A percentile compares a stretch with the other conserved stretches of the same genome.
Evolutionary conservation across 1,140 invertebrate species (phyloP).

Genomic region (Lethocerus indicus): DNA sequence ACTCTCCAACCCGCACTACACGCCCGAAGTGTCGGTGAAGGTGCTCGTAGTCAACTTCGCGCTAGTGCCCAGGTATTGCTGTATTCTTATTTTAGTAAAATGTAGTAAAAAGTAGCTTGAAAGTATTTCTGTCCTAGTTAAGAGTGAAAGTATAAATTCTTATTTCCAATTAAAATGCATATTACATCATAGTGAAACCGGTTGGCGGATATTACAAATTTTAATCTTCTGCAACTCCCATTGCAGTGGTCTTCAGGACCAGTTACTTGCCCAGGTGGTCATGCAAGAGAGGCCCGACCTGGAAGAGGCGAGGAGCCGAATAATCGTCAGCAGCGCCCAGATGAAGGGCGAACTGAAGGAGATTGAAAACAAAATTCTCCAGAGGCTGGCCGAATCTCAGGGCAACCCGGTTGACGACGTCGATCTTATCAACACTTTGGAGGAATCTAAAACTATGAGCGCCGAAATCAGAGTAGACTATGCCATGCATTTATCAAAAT

Average conservation of each 20-base stretch:
- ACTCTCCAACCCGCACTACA: slow-evolving; percentile 75
- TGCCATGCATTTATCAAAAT: too few species aligned
- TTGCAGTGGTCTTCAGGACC: slow-evolving; percentile 68
- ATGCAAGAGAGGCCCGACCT: slow-evolving; percentile 34
- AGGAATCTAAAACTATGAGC: slow-evolving; percentile 48
- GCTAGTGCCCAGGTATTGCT: slow-evolving; percentile 30
- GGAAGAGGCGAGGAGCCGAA: slow-evolving; percentile 40
- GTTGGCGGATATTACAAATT: too few species aligned
- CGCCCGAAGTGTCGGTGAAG: slow-evolving; percentile 78
- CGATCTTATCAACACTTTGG: slow-evolving; percentile 68
- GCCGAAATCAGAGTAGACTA: slow-evolving; percentile 46
- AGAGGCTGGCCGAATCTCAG: slow-evolving; percentile 63
- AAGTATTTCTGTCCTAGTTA: too few species aligned
- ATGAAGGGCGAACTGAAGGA: slow-evolving; percentile 62
- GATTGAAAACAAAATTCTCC: slow-evolving; percentile 80
- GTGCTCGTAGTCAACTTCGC: slow-evolving; percentile 86
- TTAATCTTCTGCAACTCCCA: too few species aligned
- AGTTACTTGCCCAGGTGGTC: slow-evolving; percentile 51
- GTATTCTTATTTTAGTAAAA: neutral
- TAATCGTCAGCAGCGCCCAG: slow-evolving; percentile 40
- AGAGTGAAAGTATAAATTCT: too few species aligned
- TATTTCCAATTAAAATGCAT: too few species aligned
- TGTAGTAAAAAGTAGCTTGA: too few species aligned
- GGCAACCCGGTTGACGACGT: slow-evolving; percentile 88
- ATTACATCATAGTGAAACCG: too few species aligned